These are phyloP conservation scores for Lophotriccus pileatus DNA, from an alignment of 2,797 vertebrate species.

Conservation along the genomic window DNA sequence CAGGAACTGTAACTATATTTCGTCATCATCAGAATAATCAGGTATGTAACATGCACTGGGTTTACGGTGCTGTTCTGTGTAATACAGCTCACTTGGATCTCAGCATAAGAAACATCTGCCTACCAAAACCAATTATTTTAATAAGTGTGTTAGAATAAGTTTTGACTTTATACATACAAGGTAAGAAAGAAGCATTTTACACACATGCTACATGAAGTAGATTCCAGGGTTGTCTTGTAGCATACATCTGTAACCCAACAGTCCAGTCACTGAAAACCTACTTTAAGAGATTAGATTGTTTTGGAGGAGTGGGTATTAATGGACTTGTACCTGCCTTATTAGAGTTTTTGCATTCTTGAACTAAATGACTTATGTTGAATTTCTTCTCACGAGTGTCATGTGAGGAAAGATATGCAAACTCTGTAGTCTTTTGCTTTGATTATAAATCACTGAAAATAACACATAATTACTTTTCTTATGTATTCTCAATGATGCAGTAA, in stretches of 20 bases:
- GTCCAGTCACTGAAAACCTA: background rate
- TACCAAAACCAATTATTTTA: background rate
- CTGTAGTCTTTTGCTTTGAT: background rate
- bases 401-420: background rate
- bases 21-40: slow-evolving; percentile 86
- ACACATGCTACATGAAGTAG: background rate
- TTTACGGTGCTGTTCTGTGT: background rate
- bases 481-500: background rate
- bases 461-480: background rate
- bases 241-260: background rate
- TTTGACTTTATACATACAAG: background rate
- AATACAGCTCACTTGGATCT: background rate
- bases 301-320: background rate
- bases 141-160: background rate
- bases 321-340: background rate
- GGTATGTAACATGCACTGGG: slow-evolving; percentile 67
- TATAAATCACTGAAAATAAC: background rate
- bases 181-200: background rate
- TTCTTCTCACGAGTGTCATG: background rate
- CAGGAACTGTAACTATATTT: slow-evolving; percentile 88
- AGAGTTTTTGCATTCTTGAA: background rate
- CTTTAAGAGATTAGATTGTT: background rate
- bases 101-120: background rate
- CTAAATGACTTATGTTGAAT: background rate
- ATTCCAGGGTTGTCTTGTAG: background rate